Percentiles rank a stretch among this genome's conserved stretches.
phyloP scores from a whole-genome alignment of 2,888 invertebrate genomes.

The Hydrotaea diabolus region DNA sequence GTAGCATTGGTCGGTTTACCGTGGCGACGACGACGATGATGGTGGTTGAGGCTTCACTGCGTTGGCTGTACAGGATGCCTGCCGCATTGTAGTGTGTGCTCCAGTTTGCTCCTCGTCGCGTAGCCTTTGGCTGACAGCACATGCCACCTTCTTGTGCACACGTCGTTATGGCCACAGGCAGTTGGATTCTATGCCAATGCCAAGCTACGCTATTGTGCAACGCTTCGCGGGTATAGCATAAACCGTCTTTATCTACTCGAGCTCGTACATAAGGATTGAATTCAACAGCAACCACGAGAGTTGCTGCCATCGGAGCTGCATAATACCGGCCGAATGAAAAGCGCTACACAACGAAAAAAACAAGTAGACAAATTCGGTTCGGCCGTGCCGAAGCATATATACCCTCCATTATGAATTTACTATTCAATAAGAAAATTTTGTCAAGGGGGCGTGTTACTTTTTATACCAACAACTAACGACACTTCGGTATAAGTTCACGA shows the following conservation, averaged over 20 bases:
- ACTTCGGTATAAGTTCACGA: too few species aligned
- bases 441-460: too few species aligned
- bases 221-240: not conserved
- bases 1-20: not conserved
- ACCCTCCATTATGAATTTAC: too few species aligned
- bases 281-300: not conserved
- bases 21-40: not conserved
- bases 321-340: not conserved
- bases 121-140: constrained; percentile 67
- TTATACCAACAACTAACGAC: too few species aligned
- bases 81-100: constrained; percentile 30
- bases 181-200: constrained; percentile 50
- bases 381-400: too few species aligned
- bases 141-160: constrained; percentile 67
- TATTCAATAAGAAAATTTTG: too few species aligned
- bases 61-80: not conserved
- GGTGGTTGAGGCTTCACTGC: not conserved
- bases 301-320: not conserved
- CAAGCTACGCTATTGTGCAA: constrained; percentile 1
- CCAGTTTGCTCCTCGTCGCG: constrained; percentile 38
- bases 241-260: too few species aligned
- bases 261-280: not conserved
- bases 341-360: constrained; percentile 1
- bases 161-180: constrained; percentile 61
- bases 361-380: too few species aligned